Conservation (phyloP, 2,888 invertebrate genomes). For the Drosophila meridiana region DNA sequence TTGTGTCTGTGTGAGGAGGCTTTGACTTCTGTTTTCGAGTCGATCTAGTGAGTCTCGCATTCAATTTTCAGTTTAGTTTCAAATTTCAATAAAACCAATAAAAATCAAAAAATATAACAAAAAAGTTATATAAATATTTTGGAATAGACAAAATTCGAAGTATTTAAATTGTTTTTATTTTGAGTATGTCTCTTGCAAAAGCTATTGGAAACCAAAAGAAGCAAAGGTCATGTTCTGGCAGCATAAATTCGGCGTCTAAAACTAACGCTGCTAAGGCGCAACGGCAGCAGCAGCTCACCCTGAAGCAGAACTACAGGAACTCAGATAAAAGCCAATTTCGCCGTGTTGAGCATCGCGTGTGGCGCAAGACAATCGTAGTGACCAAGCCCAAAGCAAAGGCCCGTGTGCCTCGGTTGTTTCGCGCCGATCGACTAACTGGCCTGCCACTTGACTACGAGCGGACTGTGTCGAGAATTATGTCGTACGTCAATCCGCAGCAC, state of each 20-base stretch:
- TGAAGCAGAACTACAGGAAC: not conserved
- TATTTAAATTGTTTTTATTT: not conserved
- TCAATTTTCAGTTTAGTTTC: not conserved
- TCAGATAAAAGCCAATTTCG: not conserved
- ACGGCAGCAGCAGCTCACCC: constrained; percentile 3
- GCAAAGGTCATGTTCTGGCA: not conserved
- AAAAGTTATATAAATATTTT: not conserved
- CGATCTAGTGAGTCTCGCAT: not conserved
- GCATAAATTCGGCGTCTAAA: not conserved
- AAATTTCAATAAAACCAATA: not conserved
- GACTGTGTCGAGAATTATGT: constrained; percentile 63
- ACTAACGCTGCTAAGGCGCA: not conserved
- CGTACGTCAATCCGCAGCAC: constrained; percentile 61
- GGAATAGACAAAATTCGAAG: constrained; percentile 21
- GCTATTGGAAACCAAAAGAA: not conserved
- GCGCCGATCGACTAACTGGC: constrained; percentile 54
- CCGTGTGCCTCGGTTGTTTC: constrained; percentile 51
- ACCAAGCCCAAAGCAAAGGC: constrained; percentile 36
- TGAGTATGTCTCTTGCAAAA: constrained; percentile 13
- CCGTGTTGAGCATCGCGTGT: constrained; percentile 22
- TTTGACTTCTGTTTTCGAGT: not conserved
- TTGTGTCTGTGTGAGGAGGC: too few relatives aligned
- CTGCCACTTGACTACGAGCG: constrained; percentile 64
- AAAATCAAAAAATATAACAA: not conserved
- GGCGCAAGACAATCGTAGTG: constrained; percentile 52